Base-by-base conservation (phyloP, 2,797 vertebrate species). In the Tarsius wallacei region DNA sequence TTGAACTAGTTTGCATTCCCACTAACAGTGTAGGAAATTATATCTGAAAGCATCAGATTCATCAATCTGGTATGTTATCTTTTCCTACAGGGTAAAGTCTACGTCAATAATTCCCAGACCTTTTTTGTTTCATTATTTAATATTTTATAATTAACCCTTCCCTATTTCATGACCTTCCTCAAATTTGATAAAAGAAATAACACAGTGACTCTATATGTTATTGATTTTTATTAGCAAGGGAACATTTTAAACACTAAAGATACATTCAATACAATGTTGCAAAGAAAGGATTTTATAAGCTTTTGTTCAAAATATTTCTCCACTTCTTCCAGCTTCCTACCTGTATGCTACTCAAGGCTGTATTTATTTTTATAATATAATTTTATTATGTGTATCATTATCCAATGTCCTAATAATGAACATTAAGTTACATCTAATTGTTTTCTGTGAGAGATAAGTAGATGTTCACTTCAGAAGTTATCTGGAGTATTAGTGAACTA, bases 381-480 rank as follows among this genome's bases (percentile, higher is more conserved):
- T 90, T 96, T 90, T 87, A 93, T n/a, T 55, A 91, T 87, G 94
- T 91, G 86, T 53, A 74, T 33, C 17, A 57, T 83, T 77, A 94
- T 28, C 47, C 84, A 87, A 53, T 84, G 47, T 49, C 55, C 51
- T 87, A 88, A 85, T 47, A 97, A 71, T 71, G 4, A 80, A 31
- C 9, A 81, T 84, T 90, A 96, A 97, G 93, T 86, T 94, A 95
- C 2, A 73, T 82, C 81, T 93, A 90, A 77, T 70, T 93, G 33
- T 94, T 59, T 92, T 87, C 70, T 82, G n/a, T 76, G 28, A 70
- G 66, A 89, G n/a, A 76, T 28, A 66, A 76, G 31, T 55, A 73
- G 15, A 10, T 64, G 87, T 70, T 88, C 88, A 68, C 91, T 82
- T 90, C 36, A 77, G 47, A 94, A 85, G 16, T 13, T 5, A 84